A percentile compares a stretch with the other conserved stretches of the same genome.
phyloP scores from a whole-genome alignment of 2,888 invertebrate species.

The Diarsia mendica region DNA sequence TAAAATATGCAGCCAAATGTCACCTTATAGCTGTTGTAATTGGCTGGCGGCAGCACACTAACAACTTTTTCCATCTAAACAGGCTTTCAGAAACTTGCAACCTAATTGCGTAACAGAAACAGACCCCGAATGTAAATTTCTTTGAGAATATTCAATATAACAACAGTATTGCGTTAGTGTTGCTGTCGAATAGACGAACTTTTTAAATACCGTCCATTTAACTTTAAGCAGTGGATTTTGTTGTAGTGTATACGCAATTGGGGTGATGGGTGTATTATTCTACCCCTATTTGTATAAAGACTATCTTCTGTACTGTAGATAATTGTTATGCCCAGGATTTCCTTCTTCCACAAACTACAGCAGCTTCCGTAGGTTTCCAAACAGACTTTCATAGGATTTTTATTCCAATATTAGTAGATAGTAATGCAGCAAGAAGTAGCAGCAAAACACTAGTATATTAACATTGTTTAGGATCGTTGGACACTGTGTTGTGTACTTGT shows the following conservation, averaged over 20 bases:
- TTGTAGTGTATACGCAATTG: not conserved
- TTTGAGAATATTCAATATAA: not conserved
- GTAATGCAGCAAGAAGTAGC: constrained; percentile 29
- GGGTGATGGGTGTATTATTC: not conserved
- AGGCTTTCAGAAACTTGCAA: constrained; percentile 17
- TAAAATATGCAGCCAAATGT: constrained; percentile 1
- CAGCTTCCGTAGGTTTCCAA: constrained; percentile 23
- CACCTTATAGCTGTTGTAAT: not conserved
- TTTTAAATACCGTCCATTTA: not conserved
- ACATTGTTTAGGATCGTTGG: constrained; percentile 33
- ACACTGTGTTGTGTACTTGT: constrained; percentile 47
- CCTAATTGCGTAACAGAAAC: not conserved
- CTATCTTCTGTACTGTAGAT: constrained; percentile 30
- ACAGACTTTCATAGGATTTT: constrained; percentile 20
- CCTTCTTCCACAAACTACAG: constrained; percentile 14
- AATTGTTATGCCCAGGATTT: constrained; percentile 18
- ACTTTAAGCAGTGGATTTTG: too few species aligned
- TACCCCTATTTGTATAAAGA: not conserved
- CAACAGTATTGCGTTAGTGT: not conserved
- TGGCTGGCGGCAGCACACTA: not conserved
- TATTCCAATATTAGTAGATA: constrained; percentile 29
- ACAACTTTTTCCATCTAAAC: not conserved
- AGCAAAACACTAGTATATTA: constrained; percentile 15
- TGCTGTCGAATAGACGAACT: not conserved
- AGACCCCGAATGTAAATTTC: not conserved